phyloP scores from a whole-genome alignment of 2,888 invertebrate species.

The Corbicula japonica region DNA sequence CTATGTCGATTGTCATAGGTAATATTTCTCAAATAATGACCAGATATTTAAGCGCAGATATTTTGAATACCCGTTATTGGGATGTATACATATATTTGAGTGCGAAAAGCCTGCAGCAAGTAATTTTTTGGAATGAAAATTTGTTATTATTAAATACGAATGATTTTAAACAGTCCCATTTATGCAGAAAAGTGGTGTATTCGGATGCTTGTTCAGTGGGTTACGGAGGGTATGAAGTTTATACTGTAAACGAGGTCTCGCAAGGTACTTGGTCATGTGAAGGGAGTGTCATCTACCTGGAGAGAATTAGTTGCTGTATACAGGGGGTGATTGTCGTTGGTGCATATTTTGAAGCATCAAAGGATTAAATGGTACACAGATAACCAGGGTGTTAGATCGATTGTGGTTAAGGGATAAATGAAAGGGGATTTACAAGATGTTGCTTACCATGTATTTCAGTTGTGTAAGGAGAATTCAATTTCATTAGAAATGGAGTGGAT shows the following conservation, averaged over 20 bases:
- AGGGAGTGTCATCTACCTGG: too few species aligned
- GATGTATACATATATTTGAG: constrained; percentile 4
- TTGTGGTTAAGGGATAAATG: constrained; percentile 13
- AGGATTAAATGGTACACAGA: too few species aligned
- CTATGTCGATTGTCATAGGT: too few species aligned
- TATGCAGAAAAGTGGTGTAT: neutral
- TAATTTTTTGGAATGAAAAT: constrained; percentile 1
- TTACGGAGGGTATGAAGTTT: neutral
- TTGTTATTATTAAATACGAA: neutral
- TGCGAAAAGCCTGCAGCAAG: neutral
- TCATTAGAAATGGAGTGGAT: constrained; percentile 12
- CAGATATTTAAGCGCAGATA: too few species aligned
- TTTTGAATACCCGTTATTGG: constrained; percentile 9
- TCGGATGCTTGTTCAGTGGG: neutral
- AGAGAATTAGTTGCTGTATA: too few species aligned
- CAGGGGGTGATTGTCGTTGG: constrained; percentile 3
- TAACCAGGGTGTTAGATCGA: too few species aligned
- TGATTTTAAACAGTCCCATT: neutral
- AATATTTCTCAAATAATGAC: too few species aligned
- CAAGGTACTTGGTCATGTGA: too few species aligned
- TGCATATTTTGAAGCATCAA: too few species aligned
- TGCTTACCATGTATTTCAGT: neutral
- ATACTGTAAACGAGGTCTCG: too few species aligned
- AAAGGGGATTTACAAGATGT: too few species aligned
- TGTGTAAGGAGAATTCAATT: constrained; percentile 4